Percentiles rank a stretch among this genome's conserved stretches.
Evolutionary conservation across 1,140 invertebrate species (phyloP).

Genomic region (Heliconius nattereri): DNA sequence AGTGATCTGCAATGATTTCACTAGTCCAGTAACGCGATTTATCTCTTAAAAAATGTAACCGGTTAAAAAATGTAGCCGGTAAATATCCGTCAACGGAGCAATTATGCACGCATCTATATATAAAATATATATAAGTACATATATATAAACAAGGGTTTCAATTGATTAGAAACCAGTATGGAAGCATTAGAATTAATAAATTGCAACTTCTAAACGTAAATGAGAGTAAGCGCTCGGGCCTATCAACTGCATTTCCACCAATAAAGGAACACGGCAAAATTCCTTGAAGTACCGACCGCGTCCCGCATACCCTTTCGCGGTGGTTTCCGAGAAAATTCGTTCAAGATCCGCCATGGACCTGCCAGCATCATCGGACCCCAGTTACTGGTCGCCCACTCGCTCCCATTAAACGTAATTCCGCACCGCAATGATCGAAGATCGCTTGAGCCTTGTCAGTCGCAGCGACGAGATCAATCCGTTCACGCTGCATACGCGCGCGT

Average conservation of each 20-base stretch:
- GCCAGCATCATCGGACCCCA: conserved; percentile 46
- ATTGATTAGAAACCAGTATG: not conserved
- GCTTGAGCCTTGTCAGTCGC: conserved; percentile 57
- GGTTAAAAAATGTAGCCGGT: too few species aligned
- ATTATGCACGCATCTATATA: too few species aligned
- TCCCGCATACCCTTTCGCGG: conserved; percentile 67
- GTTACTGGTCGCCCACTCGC: conserved; percentile 51
- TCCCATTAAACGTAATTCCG: conserved; percentile 48
- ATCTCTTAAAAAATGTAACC: too few species aligned
- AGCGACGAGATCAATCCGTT: conserved; percentile 62
- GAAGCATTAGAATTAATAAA: not conserved
- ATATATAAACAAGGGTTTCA: not conserved
- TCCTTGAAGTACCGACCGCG: conserved; percentile 49
- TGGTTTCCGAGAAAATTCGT: conserved; percentile 59
- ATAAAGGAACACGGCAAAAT: conserved; percentile 47
- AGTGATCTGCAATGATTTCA: too few species aligned
- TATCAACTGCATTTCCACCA: conserved; percentile 8
- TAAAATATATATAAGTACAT: too few species aligned
- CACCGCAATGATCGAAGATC: conserved; percentile 50
- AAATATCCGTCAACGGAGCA: too few species aligned
- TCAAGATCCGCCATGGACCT: conserved; percentile 41
- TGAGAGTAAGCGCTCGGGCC: not conserved
- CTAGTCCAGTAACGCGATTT: too few species aligned
- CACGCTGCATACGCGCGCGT: conserved; percentile 49
- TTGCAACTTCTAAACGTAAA: not conserved